Conservation (phyloP, 2,113 vertebrate species). For the Thomomys bottae region DNA sequence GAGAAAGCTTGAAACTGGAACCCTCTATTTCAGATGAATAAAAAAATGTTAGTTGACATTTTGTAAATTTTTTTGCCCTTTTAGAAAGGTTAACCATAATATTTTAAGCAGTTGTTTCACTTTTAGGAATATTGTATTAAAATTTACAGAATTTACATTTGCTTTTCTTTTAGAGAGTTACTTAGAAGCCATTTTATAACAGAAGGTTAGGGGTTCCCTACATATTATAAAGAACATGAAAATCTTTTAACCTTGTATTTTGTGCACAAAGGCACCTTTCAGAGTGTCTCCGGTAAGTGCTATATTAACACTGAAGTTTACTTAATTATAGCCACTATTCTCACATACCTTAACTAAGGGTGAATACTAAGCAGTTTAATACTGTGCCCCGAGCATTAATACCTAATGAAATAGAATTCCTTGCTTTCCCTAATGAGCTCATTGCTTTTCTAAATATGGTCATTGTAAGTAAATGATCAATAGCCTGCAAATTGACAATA, state of each 20-base stretch:
- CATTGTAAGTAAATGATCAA: conserved; percentile 80
- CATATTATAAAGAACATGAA: conserved; percentile 23
- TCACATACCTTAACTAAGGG: conserved; percentile 82
- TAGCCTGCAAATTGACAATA: conserved; percentile 52
- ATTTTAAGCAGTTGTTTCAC: conserved; percentile 36
- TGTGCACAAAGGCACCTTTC: conserved; percentile 83
- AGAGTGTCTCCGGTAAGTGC: conserved; percentile 72
- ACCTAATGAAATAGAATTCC: conserved; percentile 84
- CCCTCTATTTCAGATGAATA: conserved; percentile 1
- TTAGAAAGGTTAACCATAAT: conserved; percentile 22
- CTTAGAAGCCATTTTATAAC: background rate
- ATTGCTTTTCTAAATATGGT: conserved; percentile 81
- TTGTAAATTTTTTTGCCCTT: conserved; percentile 23
- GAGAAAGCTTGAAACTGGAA: background rate
- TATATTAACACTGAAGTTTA: conserved; percentile 82
- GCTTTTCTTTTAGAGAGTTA: background rate
- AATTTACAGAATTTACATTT: conserved; percentile 19
- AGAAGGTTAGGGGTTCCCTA: background rate
- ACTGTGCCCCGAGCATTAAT: conserved; percentile 86
- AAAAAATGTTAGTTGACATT: conserved; percentile 38
- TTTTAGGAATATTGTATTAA: conserved; percentile 49
- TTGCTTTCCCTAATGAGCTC: conserved; percentile 84
- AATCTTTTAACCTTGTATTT: conserved; percentile 83
- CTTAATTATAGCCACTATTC: conserved; percentile 82
- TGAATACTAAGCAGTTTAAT: conserved; percentile 82